Evolutionary conservation across 1,140 invertebrate genomes (phyloP), one percentile per base, ranked within the genome.

Genomic region (Camponotus vicinus): DNA sequence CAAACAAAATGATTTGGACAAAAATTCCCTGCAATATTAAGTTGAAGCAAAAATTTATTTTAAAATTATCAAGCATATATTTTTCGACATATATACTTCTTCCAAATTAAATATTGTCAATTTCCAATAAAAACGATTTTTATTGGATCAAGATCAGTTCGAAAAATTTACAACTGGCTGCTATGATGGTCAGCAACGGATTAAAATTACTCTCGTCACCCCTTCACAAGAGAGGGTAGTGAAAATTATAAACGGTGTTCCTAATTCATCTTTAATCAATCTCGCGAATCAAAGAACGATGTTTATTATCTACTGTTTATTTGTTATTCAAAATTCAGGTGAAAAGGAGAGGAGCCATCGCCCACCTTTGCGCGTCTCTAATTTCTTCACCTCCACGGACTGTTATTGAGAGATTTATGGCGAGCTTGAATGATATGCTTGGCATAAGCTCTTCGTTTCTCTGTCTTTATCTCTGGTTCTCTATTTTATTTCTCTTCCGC

Each of bases 241-340:
- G 40, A 34, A 57, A 70, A 78, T 89, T 77, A 59, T 78, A 78
- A 84, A 89, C 66, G 66, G 71, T 64, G 67, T 45, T 66, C 37
- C 59, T 83, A 63, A 89, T 86, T 89, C 85, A 89, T 80, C 70
- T 67, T 75, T 73, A 75, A 73, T 64, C 21, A 49, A 40, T 86
- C 82, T 42, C n/a, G 55, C 32, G 84, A 79, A 70, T 71, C 52
- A 37, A 11, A n/a, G 52, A 73, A 61, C 66, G 37, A 13, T 11
- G 42, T 32, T 4, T 32, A 66, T 32, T 55, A 57, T 32, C 37
- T 27, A 49, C 32, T 49, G 45, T 64, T 75, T 86, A 66, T 86
- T 86, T 83, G 69, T 86, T 86, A 86, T 85, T 86, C 40, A 13
- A 86, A 83, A 49, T 86, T 86, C 66, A 52, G 77, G 42, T 42